Percentiles rank a stretch among this genome's conserved stretches.
Conservation (phyloP, 2,113 vertebrate genomes). For the Gobiocypris rarus region DNA sequence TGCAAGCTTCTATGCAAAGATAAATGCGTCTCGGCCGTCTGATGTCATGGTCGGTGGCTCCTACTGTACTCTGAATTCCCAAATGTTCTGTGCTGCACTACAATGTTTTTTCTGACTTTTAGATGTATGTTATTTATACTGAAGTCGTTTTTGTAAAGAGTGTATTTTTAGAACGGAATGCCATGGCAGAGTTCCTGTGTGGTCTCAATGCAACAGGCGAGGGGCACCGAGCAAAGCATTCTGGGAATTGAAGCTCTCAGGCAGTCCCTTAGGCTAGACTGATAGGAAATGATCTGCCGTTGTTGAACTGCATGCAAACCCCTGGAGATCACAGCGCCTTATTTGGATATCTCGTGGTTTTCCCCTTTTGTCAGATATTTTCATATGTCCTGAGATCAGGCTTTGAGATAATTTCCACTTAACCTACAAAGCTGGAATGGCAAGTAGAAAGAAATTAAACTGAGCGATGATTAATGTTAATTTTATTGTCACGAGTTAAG, state of each 20-base stretch:
- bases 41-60: neutral
- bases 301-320: neutral
- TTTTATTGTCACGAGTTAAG: neutral
- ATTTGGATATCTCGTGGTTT: constrained; percentile 21
- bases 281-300: constrained; percentile 38
- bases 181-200: constrained; percentile 55
- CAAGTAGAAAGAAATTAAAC: neutral
- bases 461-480: neutral
- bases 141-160: constrained; percentile 64
- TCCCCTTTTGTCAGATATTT: neutral
- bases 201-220: constrained; percentile 35
- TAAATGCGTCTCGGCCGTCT: neutral
- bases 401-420: neutral
- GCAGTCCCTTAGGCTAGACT: constrained; percentile 20
- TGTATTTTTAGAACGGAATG: constrained; percentile 71
- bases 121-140: constrained; percentile 63
- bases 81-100: neutral
- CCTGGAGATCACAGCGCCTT: constrained; percentile 4
- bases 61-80: constrained; percentile 29
- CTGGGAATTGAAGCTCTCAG: constrained; percentile 34
- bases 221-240: constrained; percentile 39
- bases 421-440: neutral
- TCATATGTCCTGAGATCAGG: constrained; percentile 23
- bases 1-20: neutral
- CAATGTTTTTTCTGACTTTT: constrained; percentile 29